Percentiles rank a stretch among this genome's conserved stretches.
phyloP scores from a whole-genome alignment of 2,113 vertebrate genomes.

The Cyprinodon variegatus region DNA sequence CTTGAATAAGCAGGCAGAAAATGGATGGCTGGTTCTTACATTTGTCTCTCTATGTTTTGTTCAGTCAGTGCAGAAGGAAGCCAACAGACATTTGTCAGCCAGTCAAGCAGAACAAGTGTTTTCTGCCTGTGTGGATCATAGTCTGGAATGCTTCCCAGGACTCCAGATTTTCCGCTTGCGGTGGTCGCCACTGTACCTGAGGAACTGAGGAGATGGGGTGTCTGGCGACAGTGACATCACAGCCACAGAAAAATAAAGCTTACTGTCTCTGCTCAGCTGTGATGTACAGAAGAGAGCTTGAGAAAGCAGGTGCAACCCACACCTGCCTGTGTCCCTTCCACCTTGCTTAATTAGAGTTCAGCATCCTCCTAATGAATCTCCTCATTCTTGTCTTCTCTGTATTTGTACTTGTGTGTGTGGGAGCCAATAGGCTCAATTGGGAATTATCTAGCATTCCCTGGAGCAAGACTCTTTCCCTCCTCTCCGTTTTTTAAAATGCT shows the following conservation, averaged over 20 bases:
- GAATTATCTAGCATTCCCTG: conserved; percentile 73
- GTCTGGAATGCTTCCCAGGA: conserved; percentile 33
- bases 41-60: conserved; percentile 34
- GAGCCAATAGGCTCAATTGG: conserved; percentile 65
- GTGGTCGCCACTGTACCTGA: conserved; percentile 35
- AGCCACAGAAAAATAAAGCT: conserved; percentile 40
- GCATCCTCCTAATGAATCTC: conserved; percentile 78
- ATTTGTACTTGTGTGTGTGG: conserved; percentile 49
- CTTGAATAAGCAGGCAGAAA: neutral
- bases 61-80: conserved; percentile 27
- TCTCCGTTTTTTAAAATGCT: conserved; percentile 43
- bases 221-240: conserved; percentile 48
- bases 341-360: conserved; percentile 79
- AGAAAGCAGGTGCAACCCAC: conserved; percentile 76
- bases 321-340: conserved; percentile 73
- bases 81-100: conserved; percentile 41
- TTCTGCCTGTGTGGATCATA: conserved; percentile 48
- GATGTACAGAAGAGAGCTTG: conserved; percentile 29
- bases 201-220: conserved; percentile 29
- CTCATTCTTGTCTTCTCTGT: conserved; percentile 45
- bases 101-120: conserved; percentile 43
- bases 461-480: conserved; percentile 49
- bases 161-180: conserved; percentile 60
- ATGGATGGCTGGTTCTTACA: conserved; percentile 30
- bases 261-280: conserved; percentile 30